Conservation (phyloP, 2,113 vertebrate genomes). For the Oceanodroma tethys region DNA sequence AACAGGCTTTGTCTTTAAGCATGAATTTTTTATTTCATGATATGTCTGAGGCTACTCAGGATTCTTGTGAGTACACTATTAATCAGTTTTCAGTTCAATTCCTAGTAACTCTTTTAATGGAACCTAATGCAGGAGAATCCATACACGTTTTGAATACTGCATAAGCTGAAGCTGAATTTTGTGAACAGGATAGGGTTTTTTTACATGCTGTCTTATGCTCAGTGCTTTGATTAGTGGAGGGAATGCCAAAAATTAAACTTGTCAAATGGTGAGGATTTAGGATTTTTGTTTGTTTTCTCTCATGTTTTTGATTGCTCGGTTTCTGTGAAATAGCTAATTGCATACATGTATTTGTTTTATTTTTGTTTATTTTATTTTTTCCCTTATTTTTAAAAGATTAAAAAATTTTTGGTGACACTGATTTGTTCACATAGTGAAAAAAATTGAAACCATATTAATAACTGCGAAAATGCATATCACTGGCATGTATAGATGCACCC, state of each 20-base stretch:
- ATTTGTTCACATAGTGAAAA: background rate
- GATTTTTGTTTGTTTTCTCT: background rate
- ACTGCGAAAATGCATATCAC: background rate
- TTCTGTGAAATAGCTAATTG: background rate
- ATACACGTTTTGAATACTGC: background rate
- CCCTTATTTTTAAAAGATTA: background rate
- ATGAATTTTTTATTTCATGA: background rate
- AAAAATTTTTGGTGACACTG: background rate
- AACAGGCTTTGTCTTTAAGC: background rate
- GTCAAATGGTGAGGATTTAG: background rate
- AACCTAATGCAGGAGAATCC: background rate
- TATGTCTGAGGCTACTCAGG: background rate
- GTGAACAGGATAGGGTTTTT: background rate
- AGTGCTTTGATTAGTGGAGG: background rate
- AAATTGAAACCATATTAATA: background rate
- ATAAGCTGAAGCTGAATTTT: background rate
- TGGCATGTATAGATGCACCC: background rate
- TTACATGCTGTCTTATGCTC: background rate
- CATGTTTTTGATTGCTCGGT: background rate
- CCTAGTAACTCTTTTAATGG: background rate
- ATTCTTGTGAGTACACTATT: accelerated
- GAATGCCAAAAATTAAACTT: background rate
- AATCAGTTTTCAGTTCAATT: background rate
- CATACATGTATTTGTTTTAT: background rate
- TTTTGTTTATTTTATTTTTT: too few relatives aligned